These are phyloP conservation scores for Aspidiotus destructor DNA, from an alignment of 2,888 invertebrate species.

Conservation along the genomic window DNA sequence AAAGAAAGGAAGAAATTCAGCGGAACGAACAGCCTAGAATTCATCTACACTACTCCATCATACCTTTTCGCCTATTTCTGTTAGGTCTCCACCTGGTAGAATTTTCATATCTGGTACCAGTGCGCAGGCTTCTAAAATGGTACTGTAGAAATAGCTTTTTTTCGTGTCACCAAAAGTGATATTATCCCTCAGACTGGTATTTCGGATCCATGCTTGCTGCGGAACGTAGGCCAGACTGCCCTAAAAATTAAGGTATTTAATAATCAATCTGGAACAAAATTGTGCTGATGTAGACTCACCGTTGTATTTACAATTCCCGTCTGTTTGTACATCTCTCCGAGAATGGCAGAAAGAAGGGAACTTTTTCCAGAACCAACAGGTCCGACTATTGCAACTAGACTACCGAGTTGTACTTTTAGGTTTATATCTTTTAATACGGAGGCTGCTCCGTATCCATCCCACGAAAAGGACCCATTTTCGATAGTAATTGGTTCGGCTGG, in stretches of 20 bases:
- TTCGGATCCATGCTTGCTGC: slow-evolving; percentile 98
- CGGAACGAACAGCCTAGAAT: not conserved
- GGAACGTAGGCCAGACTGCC: slow-evolving; percentile 74
- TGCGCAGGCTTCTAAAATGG: slow-evolving; percentile 81
- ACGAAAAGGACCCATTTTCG: slow-evolving; percentile 77
- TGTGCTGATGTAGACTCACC: slow-evolving; percentile 38
- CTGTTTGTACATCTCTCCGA: slow-evolving; percentile 82
- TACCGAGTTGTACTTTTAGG: slow-evolving; percentile 55
- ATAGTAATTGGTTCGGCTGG: slow-evolving; percentile 68
- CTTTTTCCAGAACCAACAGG: slow-evolving; percentile 82
- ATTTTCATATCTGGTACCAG: slow-evolving; percentile 84
- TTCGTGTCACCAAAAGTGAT: slow-evolving; percentile 75
- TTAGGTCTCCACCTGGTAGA: slow-evolving; percentile 85
- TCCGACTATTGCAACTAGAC: slow-evolving; percentile 75
- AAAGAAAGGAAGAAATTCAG: not conserved
- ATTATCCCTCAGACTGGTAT: slow-evolving; percentile 84
- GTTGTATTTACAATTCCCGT: slow-evolving; percentile 68
- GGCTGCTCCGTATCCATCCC: slow-evolving; percentile 56
- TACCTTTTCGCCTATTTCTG: slow-evolving; percentile 70
- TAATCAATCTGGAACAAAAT: not conserved
- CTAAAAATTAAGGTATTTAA: slow-evolving; percentile 35
- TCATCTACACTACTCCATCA: not conserved
- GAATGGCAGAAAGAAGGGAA: slow-evolving; percentile 73
- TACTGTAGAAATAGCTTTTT: slow-evolving; percentile 62
- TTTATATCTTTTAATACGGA: slow-evolving; percentile 65